Percentiles rank a stretch among this genome's conserved stretches.
Evolutionary conservation across 2,797 vertebrate genomes (phyloP).

Genomic region (Delichon dasypus): DNA sequence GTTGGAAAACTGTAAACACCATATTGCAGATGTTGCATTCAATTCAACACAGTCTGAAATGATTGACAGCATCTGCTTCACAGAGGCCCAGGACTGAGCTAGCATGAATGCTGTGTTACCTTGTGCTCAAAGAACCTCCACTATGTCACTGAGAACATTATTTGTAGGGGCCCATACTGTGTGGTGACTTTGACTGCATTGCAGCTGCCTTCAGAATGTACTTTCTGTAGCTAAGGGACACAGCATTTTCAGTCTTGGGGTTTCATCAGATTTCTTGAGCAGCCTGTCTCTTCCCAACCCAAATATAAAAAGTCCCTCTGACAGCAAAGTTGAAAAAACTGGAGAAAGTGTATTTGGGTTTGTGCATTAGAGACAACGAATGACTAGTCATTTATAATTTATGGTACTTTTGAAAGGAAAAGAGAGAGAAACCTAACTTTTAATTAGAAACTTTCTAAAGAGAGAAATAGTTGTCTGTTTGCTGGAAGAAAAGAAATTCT

Average conservation of each 20-base stretch:
- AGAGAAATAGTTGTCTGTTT: background rate
- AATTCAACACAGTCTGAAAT: constrained; percentile 36
- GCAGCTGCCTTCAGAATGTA: background rate
- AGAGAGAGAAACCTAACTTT: constrained; percentile 12
- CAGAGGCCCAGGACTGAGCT: background rate
- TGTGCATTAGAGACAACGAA: background rate
- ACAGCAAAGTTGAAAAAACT: background rate
- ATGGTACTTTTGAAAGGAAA: background rate
- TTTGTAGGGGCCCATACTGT: background rate
- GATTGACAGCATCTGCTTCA: constrained; percentile 44
- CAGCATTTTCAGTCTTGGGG: background rate
- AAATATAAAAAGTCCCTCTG: background rate
- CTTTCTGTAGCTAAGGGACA: background rate
- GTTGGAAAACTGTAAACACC: background rate
- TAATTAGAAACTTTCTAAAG: constrained; percentile 35
- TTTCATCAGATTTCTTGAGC: constrained; percentile 8
- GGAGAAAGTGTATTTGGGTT: background rate
- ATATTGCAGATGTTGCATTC: constrained; percentile 16
- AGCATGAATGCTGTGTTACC: background rate
- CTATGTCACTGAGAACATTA: background rate
- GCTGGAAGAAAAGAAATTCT: background rate
- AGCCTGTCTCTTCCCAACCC: background rate
- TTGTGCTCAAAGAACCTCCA: background rate
- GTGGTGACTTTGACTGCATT: background rate
- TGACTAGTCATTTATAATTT: constrained; percentile 47